These are phyloP conservation scores for Neuroscelio doddi DNA, from an alignment of 2,888 invertebrate species.

Conservation along the genomic window DNA sequence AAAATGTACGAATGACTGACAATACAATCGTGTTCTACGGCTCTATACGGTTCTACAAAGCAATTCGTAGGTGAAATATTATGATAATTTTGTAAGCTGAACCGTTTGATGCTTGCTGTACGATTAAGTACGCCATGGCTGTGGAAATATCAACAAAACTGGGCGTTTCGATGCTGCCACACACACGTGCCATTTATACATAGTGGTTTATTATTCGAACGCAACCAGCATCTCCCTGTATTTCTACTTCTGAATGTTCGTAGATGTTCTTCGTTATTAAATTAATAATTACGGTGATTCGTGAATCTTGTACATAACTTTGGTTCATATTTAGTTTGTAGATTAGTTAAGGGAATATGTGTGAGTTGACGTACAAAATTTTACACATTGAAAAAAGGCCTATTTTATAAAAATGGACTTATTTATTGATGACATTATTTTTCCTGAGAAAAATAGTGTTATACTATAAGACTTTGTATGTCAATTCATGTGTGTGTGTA, in stretches of 20 bases:
- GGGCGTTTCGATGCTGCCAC: constrained; percentile 23
- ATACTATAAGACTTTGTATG: too few species aligned
- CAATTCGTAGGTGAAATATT: too few species aligned
- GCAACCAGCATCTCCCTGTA: constrained; percentile 5
- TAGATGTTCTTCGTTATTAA: not conserved
- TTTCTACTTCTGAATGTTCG: not conserved
- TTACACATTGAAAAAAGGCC: too few species aligned
- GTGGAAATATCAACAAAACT: constrained; percentile 35
- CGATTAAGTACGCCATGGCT: constrained; percentile 32
- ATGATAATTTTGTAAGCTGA: too few species aligned
- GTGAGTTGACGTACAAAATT: not conserved
- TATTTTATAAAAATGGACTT: too few species aligned
- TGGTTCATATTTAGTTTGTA: not conserved
- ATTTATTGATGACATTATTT: too few species aligned
- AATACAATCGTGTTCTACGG: too few species aligned
- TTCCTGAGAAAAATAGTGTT: too few species aligned
- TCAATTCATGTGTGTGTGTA: too few species aligned
- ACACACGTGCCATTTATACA: constrained; percentile 44
- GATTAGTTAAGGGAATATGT: not conserved
- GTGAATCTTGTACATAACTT: not conserved
- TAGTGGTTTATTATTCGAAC: constrained; percentile 6
- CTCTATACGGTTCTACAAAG: too few species aligned
- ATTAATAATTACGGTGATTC: not conserved
- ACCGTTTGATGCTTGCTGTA: too few species aligned
- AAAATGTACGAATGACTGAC: too few species aligned